Base-by-base conservation (phyloP, 1,140 invertebrate genomes). In the Drosophila ogumai region DNA sequence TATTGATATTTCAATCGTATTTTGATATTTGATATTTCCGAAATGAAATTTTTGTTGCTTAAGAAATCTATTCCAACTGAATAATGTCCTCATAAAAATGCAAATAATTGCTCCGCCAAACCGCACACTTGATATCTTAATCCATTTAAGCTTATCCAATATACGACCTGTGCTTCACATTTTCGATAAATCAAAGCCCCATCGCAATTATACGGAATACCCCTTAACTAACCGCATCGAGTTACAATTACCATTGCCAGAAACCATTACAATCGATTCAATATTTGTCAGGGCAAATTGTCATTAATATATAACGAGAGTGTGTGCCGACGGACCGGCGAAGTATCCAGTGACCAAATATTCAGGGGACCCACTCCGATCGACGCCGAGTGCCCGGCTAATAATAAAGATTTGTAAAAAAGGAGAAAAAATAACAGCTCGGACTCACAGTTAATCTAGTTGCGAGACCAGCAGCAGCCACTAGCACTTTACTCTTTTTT, bases 391-490 rank as follows among this genome's bases (percentile, higher is more conserved):
- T 66, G 77, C 78, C 75, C 61, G 82, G 68, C 82, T 82, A 88
- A 87, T 82, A 87, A 80, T 84, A 77, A 84, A 84, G 65, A 87
- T 67, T 84, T 56, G 52, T 84, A 56, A 36, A 54, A 52, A 50
- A 19, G 10, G 19, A 3, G 13, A 54, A 34, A 54, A 68, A 68
- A 79, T 79, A 74, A 65, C 73, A 77, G 80, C 84, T 77, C 64
- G 50, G 63, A 50, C 84, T 66, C 76, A 84, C 64, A 71, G 67
- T 77, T 87, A 88, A 87, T 87, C 84, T 88, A 87, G 84, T 88
- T 87, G 84, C 52, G 57, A 72, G 73, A 68, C 74, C 74, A 58
- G 72, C 74, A 76, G 55, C 73, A 75, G 55, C 55, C 40, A 75
- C 58, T 49, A 55, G 57, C 59, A 72, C 66, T 58, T 72, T 72